These are phyloP conservation scores for Contarinia nasturtii DNA, from an alignment of 1,140 invertebrate genomes.

Conservation along the genomic window DNA sequence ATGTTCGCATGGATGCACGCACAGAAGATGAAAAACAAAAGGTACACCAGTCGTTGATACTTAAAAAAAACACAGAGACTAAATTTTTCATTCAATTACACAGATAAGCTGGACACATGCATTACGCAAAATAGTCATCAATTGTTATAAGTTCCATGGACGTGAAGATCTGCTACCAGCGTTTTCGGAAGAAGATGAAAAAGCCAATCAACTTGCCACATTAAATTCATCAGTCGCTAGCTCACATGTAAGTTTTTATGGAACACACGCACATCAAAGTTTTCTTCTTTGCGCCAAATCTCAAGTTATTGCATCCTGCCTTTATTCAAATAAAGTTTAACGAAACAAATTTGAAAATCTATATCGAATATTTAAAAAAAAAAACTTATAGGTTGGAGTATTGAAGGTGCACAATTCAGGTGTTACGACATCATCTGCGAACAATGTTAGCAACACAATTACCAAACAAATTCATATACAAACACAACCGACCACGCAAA, in stretches of 20 bases:
- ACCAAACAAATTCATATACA: slow-evolving; percentile 28
- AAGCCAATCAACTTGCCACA: slow-evolving; percentile 31
- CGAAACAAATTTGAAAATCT: too few species aligned
- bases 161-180: slow-evolving; percentile 87
- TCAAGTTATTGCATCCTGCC: too few species aligned
- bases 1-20: slow-evolving; percentile 91
- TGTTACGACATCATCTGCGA: slow-evolving; percentile 17
- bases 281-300: too few species aligned
- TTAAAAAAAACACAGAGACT: neutral
- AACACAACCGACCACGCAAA: slow-evolving; percentile 25
- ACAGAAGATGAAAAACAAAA: slow-evolving; percentile 94
- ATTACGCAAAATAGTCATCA: slow-evolving; percentile 90
- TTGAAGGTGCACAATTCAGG: slow-evolving; percentile 31
- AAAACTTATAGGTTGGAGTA: slow-evolving; percentile 35
- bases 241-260: slow-evolving; percentile 20
- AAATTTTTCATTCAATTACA: slow-evolving; percentile 1
- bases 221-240: slow-evolving; percentile 17
- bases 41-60: slow-evolving; percentile 29
- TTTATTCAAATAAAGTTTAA: too few species aligned
- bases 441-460: slow-evolving; percentile 21
- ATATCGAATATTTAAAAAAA: too few species aligned
- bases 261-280: too few species aligned
- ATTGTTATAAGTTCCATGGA: slow-evolving; percentile 96
- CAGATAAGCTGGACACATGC: slow-evolving; percentile 97
- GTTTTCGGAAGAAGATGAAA: slow-evolving; percentile 82